These are phyloP conservation scores for Anas bernieri DNA, from an alignment of 2,797 vertebrate genomes.

Conservation along the genomic window DNA sequence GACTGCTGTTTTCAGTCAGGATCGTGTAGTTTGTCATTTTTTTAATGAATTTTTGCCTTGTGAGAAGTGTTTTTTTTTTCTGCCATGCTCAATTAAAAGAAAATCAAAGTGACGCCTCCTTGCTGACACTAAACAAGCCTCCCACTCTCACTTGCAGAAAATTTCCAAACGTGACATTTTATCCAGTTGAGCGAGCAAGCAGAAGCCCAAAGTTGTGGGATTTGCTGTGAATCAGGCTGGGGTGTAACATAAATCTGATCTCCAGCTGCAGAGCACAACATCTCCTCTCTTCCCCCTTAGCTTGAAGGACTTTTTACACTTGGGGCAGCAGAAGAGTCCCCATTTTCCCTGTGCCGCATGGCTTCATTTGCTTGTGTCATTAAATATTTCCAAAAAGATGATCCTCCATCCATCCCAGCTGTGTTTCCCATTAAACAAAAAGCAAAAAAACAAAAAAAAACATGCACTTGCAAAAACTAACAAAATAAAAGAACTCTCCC, in stretches of 20 bases:
- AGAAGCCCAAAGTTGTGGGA: neutral
- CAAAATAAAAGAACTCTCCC: neutral
- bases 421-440: neutral
- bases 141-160: neutral
- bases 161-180: neutral
- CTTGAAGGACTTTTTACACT: neutral
- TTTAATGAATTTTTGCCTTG: neutral
- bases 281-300: neutral
- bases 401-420: neutral
- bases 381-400: neutral
- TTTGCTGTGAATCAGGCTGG: neutral
- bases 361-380: neutral
- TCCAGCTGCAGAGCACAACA: neutral
- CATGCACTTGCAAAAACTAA: no score
- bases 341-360: neutral
- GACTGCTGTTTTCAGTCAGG: neutral
- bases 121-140: neutral
- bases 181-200: neutral
- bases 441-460: no score
- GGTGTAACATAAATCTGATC: neutral
- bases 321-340: neutral
- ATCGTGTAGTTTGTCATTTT: neutral
- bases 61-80: neutral
- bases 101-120: neutral
- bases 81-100: neutral